Evolutionary conservation across 1,140 invertebrate genomes (phyloP).

Genomic region (Trichomalopsis sarcophagae): DNA sequence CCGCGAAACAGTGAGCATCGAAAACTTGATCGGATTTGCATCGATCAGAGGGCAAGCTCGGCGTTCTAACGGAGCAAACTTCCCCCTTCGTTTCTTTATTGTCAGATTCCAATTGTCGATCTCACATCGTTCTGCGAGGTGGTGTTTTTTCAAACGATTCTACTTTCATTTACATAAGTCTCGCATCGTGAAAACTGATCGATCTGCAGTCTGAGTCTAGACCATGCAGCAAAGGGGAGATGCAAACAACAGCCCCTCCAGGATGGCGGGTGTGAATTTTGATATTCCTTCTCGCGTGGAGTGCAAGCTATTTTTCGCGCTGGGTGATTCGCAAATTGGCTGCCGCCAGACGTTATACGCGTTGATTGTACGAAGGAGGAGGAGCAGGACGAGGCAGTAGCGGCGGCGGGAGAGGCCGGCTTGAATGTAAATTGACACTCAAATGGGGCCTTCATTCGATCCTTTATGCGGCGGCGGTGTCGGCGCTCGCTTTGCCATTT

Average conservation of each 20-base stretch:
- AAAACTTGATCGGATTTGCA: constrained; percentile 4
- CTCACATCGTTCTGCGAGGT: neutral
- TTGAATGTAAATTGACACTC: constrained; percentile 47
- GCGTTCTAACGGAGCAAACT: neutral
- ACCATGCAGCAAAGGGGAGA: too few species aligned
- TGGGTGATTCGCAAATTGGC: constrained; percentile 25
- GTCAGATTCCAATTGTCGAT: neutral
- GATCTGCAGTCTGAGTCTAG: too few species aligned
- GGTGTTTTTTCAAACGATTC: too few species aligned
- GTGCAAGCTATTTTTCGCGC: neutral
- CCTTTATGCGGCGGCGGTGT: neutral
- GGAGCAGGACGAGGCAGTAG: neutral
- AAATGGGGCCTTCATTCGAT: constrained; percentile 39
- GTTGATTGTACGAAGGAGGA: neutral
- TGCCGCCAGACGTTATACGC: neutral
- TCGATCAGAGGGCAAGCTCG: neutral
- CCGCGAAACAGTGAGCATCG: neutral
- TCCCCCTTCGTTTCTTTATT: neutral
- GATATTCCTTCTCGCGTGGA: neutral
- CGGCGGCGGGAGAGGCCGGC: neutral
- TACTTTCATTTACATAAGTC: too few species aligned
- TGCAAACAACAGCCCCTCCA: neutral
- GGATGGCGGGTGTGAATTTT: neutral
- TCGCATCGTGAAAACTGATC: too few species aligned
- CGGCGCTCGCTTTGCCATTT: constrained; percentile 21